Base-by-base conservation (phyloP, 2,888 invertebrate genomes). In the Panopea generosa region DNA sequence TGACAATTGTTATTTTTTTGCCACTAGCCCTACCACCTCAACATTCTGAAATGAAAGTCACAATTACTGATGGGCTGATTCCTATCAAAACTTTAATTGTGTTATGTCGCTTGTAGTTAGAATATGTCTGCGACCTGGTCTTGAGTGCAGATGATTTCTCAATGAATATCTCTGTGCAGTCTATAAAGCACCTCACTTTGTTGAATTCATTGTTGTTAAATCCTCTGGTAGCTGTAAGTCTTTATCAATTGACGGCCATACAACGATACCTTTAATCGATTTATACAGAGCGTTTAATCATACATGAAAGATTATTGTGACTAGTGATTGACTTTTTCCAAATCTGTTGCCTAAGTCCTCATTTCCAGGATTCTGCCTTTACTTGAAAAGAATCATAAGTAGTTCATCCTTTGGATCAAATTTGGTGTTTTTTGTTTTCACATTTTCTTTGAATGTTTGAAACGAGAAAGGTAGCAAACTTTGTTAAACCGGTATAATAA, bases 61-160 rank as follows among this genome's bases (percentile, higher is more conserved):
- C 63, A 40, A 3, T 18, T 2, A 52, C 52, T 2, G 52, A 40
- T 2, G 63, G 53, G 11, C 40, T 63, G 16, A 63, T 40, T 53
- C 63, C 53, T 16, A 63, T 26, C 2, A 80, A 56, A 26, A 61
- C 14, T 49, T 77, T 80, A 1, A 80, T 33, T 20, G 76, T 79
- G 29, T 50, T 52, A 9, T 9, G 40, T 3, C 14, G 24, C 45
- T 43, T 55, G 18, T 56, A 56, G 18, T 33, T 33, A 11, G 18
- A 11, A 18, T 56, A 33, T 3, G 22, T 52, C 3, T 52, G 52
- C 9, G 47, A 6, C 16, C 47, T 16, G n/a, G 47, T 16, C 16
- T 20, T 47, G 16, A 47, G 47, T 6, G 47, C 4, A 9, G 16
- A 47, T 9, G 47, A 16, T 20, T 16, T 47, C 20, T 47, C 47